Evolutionary conservation across 37 sponge, comb jelly and placozoan species (phyloP).

Genomic region (Cladorhizidae sp.): DNA sequence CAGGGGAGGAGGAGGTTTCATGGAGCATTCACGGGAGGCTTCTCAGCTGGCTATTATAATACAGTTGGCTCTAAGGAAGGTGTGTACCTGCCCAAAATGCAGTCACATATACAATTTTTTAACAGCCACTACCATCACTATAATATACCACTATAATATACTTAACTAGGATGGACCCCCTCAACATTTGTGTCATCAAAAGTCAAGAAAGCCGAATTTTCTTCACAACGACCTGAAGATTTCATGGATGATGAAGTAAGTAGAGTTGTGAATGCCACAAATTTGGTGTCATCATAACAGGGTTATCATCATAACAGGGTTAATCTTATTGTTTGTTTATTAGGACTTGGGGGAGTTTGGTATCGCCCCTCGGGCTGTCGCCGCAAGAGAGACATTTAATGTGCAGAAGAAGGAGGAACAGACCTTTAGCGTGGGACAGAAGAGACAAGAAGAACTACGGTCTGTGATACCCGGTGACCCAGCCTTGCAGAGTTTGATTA

Average conservation of each 20-base stretch:
- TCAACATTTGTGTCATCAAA: slow-evolving; percentile 82
- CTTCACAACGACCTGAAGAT: slow-evolving; percentile 77
- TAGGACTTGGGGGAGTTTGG: slow-evolving; percentile 85
- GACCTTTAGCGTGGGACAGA: background rate
- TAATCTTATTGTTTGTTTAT: background rate
- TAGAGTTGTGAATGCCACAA: background rate
- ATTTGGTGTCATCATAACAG: background rate
- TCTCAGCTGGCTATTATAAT: slow-evolving; percentile 97
- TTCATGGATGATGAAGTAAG: slow-evolving; percentile 96
- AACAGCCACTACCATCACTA: background rate
- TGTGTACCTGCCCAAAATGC: background rate
- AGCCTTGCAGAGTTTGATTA: slow-evolving; percentile 59
- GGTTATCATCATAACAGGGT: background rate
- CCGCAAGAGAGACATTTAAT: slow-evolving; percentile 59
- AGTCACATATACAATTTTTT: background rate
- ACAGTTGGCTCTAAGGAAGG: slow-evolving; percentile 97
- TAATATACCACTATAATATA: background rate
- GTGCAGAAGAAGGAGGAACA: background rate
- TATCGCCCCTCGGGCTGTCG: slow-evolving; percentile 83
- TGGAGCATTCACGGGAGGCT: slow-evolving; percentile 99
- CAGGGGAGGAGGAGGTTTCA: slow-evolving; percentile 92
- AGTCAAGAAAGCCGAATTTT: slow-evolving; percentile 27
- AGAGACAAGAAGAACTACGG: background rate
- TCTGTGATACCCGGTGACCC: slow-evolving; percentile 62
- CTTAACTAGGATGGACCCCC: slow-evolving; percentile 85